A percentile compares a stretch with the other conserved stretches of the same genome.
These are phyloP conservation scores for Boloria selene DNA, from an alignment of 2,888 invertebrate genomes.

Conservation along the genomic window DNA sequence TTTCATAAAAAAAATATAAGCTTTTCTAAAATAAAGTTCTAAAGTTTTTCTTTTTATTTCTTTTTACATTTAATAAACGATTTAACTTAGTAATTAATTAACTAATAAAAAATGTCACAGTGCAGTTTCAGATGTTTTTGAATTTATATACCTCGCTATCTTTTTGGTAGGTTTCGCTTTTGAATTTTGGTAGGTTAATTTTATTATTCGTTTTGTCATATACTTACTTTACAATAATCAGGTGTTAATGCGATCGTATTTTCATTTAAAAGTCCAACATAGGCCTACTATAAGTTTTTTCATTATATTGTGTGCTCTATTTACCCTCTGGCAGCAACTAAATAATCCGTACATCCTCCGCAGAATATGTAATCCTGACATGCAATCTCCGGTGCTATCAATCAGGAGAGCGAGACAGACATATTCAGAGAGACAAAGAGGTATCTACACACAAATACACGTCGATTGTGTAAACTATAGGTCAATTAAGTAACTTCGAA, in stretches of 20 bases:
- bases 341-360: slow-evolving; percentile 75
- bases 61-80: too few relatives aligned
- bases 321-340: slow-evolving; percentile 62
- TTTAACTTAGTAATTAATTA: too few relatives aligned
- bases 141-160: too few relatives aligned
- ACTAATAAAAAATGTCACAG: too few relatives aligned
- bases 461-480: background rate
- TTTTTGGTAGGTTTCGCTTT: too few relatives aligned
- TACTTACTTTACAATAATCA: too few relatives aligned
- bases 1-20: too few relatives aligned
- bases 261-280: background rate
- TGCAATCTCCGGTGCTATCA: slow-evolving; percentile 79
- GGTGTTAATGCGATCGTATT: background rate
- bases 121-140: too few relatives aligned
- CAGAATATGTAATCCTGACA: slow-evolving; percentile 79
- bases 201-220: too few relatives aligned
- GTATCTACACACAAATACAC: slow-evolving; percentile 25
- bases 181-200: too few relatives aligned
- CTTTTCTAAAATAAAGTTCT: too few relatives aligned
- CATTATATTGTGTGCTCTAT: slow-evolving; percentile 52
- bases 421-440: slow-evolving; percentile 40
- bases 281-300: background rate
- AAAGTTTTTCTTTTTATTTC: too few relatives aligned
- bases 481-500: background rate
- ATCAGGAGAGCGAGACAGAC: slow-evolving; percentile 54